Evolutionary conservation across 2,888 invertebrate species (phyloP), one percentile per base, ranked within the genome.

Genomic region (Tyria jacobaeae): DNA sequence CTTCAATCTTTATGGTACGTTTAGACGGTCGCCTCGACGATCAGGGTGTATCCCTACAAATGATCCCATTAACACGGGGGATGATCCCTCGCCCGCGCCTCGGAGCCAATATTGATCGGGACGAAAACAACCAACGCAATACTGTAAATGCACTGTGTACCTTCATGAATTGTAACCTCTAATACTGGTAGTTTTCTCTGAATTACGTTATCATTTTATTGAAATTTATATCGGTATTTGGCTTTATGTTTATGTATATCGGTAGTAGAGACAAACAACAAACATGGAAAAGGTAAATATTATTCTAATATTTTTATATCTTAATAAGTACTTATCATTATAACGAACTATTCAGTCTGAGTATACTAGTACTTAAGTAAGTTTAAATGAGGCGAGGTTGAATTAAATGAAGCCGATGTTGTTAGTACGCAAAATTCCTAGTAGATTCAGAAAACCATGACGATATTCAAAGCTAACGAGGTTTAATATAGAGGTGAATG

Each of bases 41-140:
- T 74, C 81, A 81, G 81, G 82, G 80, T 81, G 83, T 81, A 82
- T 82, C 82, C 83, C 81, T 86, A 84, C 83, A 85, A 86, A 87
- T 86, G 85, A 85, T 83, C 81, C 85, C 83, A 86, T 86, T 88
- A 86, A 78, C 82, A 82, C 85, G 74, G 74, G 84, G 85, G 85
- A 78, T 83, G 81, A 81, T 81, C 86, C 85, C 87, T 82, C 87
- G 82, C 83, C 74, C 79, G 76, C 78, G 81, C 70, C 57, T 71
- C 84, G 78, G 76, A 76, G 76, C 74, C 81, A 79, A 81, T 87
- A 88, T 88, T 80, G 87, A 88, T 87, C 87, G 82, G 56, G 56
- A 31, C 64, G 64, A 64, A 60, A 67, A 71, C 74, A 62, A 64
- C 71, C 63, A 67, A 59, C 59, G 60, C 64, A 60, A 69, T 70